Base-by-base conservation (phyloP, 2,113 vertebrate genomes). In the Salvelinus alpinus region DNA sequence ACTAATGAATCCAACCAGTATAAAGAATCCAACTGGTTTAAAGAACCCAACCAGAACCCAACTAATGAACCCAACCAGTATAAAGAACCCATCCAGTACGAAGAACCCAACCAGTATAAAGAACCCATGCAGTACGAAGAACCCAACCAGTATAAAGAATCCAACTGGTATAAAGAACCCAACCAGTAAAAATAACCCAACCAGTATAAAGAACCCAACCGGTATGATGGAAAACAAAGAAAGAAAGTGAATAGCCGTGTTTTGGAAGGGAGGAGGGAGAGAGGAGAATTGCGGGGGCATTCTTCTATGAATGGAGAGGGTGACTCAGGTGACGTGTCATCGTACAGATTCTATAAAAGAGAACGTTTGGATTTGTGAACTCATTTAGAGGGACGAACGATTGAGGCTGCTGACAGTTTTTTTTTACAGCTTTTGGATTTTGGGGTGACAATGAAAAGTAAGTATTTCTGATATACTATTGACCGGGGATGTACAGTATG, bases 311-410 rank as follows among this genome's bases (percentile, higher is more conserved):
- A 69, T 22, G 31, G 11, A 66, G 27, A 5, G 13, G 67, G 20
- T 69, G 67, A 69, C 67, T 69, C 67, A 69, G 67, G 67, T 69
- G 67, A 69, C 22, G 67, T 69, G 67, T 69, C 67, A 69, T 20
- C 27, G n/a, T n/a, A 9, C 8, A 64, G 4, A 44, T 38, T 69
- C 31, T 69, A 69, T 69, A 69, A 69, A 69, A 38, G 34, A 31
- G 20, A 9, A 6, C 34, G 16, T 69, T 69, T 69, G 29, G 7
- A n/a, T 69, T 44, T 44, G 34, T 44, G 14, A n/a, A 69, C 31
- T n/a, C 67, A 69, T 22, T 69, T n/a, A 44, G 38, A 0, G 16
- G 16, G 31, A 14, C 18, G 7, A 44, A 34, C 5, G 31, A 38
- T 9, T 22, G 34, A 38, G 64, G 25, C 24, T 29, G 25, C 27